Percentiles rank a stretch among this genome's conserved stretches.
These are phyloP conservation scores for Exephanes ischioxanthus DNA, from an alignment of 2,888 invertebrate species.

Conservation along the genomic window DNA sequence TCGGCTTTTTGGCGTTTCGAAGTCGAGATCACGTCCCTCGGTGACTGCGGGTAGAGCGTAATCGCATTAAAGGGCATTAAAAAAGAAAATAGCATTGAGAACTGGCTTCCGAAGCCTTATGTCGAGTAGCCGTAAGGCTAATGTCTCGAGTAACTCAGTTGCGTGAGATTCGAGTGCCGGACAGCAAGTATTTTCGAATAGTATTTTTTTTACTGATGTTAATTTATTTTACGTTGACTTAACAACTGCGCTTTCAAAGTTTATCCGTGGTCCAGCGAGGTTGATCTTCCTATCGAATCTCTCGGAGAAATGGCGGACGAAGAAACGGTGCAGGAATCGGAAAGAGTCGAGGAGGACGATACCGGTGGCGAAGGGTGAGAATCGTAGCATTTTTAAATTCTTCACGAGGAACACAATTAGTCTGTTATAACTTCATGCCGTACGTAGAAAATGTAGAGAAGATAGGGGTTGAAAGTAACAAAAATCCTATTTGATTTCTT, in stretches of 20 bases:
- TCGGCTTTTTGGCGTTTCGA: constrained; percentile 61
- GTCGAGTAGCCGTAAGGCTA: constrained; percentile 31
- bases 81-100: constrained; percentile 80
- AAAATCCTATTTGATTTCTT: not conserved
- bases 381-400: constrained; percentile 6
- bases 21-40: constrained; percentile 62
- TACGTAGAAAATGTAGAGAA: not conserved
- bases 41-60: constrained; percentile 67
- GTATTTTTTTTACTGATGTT: not conserved
- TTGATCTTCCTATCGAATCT: constrained; percentile 9
- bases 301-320: constrained; percentile 73
- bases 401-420: constrained; percentile 1
- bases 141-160: constrained; percentile 69
- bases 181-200: constrained; percentile 44
- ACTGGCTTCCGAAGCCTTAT: constrained; percentile 81
- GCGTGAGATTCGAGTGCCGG: constrained; percentile 56
- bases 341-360: constrained; percentile 62
- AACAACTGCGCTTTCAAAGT: constrained; percentile 5
- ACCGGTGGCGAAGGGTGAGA: constrained; percentile 74
- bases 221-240: not conserved
- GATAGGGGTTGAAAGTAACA: not conserved
- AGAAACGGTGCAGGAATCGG: constrained; percentile 69
- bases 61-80: constrained; percentile 80
- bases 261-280: not conserved
- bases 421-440: not conserved